Evolutionary conservation across 2,113 vertebrate species (phyloP), one percentile per base, ranked within the genome.

Genomic region (Corydoras sp.): DNA sequence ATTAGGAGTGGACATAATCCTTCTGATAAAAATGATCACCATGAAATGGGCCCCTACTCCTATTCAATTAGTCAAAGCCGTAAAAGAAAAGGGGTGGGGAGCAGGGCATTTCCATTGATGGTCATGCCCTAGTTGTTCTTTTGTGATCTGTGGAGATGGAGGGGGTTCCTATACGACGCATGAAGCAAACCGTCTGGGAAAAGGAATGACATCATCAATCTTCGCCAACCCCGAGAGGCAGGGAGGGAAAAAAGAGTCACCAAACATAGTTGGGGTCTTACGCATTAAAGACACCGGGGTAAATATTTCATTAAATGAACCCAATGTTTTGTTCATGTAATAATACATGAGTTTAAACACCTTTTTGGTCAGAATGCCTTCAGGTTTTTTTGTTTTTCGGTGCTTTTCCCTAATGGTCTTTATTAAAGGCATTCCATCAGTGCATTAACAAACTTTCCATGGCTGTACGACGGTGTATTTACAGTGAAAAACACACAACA

Each of bases 101-200:
- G 32, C 24, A 31, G 67, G 64, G 66, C 53, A 51, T 66, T 68
- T 74, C 58, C 68, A 71, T 68, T 58, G 63, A 74, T 71, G 68
- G 76, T 68, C 69, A 74, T 62, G 76, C 72, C 72, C 76, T 78
- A 74, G 68, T 74, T 78, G 72, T 78, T 78, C 76, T 78, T 78
- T 78, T 78, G 76, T 78, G 68, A 58, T 53, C 13, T 67, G 67
- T 15, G 9, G 49, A 56, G 63, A 73, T 58, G 49, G 49, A 60
- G 76, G 68, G 76, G 68, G 63, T 55, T 43, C 10, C 18, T 67
- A 62, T 58, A 66, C n/a, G 59, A 74, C 68, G 74, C 72, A 65
- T 71, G 68, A 71, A 71, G 58, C 69, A 73, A 60, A 74, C 71
- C 62, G 68, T 74, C 68, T 74, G 72, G 72, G 64, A 74, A 78